Evolutionary conservation across 2,888 invertebrate genomes (phyloP).

Genomic region (Acleris laterana): DNA sequence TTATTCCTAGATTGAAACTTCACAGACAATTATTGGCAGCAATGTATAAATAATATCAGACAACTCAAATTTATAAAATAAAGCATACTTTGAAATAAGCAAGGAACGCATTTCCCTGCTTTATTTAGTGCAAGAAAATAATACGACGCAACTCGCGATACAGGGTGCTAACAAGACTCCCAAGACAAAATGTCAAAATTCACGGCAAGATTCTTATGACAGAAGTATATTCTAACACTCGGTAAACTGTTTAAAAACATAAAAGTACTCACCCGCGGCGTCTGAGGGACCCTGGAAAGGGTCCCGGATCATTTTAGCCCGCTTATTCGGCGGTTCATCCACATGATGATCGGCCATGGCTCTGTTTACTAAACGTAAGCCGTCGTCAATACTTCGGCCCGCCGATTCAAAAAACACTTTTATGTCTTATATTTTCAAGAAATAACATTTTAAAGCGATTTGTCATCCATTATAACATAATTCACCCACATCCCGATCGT

Average conservation of each 20-base stretch:
- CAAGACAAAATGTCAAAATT: conserved; percentile 44
- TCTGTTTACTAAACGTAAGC: conserved; percentile 88
- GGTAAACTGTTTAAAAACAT: conserved; percentile 66
- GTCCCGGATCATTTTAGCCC: conserved; percentile 95
- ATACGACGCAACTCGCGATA: conserved; percentile 38
- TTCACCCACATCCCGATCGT: conserved; percentile 88
- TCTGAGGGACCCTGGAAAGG: conserved; percentile 92
- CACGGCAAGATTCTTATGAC: conserved; percentile 76
- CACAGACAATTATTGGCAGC: conserved; percentile 16
- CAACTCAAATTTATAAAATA: conserved; percentile 16
- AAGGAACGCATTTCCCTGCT: conserved; percentile 15
- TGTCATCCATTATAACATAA: conserved; percentile 82
- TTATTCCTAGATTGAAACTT: conserved; percentile 14
- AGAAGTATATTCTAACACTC: conserved; percentile 69
- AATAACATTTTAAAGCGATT: conserved; percentile 83
- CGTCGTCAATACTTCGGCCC: conserved; percentile 86
- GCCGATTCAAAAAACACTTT: conserved; percentile 84
- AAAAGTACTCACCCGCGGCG: conserved; percentile 88
- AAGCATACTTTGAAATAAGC: conserved; percentile 62
- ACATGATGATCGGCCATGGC: conserved; percentile 97
- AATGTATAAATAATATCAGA: conserved; percentile 1
- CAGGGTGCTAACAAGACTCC: conserved; percentile 33
- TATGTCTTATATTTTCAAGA: conserved; percentile 81
- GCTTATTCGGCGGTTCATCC: conserved; percentile 98
- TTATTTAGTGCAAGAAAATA: conserved; percentile 17